Evolutionary conservation across 2,797 vertebrate genomes (phyloP), one percentile per base, ranked within the genome.

Genomic region (Sorex maritimensis): DNA sequence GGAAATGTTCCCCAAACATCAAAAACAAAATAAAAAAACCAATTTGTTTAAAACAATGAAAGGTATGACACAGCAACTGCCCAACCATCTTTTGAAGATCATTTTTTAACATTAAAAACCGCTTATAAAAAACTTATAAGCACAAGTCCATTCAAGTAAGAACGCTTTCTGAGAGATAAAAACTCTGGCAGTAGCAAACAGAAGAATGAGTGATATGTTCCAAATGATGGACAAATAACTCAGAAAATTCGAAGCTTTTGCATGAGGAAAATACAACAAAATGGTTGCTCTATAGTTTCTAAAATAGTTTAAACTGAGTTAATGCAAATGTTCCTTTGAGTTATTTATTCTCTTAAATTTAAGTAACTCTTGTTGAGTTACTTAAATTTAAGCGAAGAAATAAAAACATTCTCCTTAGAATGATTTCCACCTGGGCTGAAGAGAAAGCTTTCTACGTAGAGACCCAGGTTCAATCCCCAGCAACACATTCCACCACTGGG

Each of bases 61-160:
- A 84, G n/a, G 52, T 79, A 81, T 52, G 49, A 52, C 13, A 52
- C 49, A 52, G 49, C 49, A 52, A 52, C 10, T 52, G 49, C 49
- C 49, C 10, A 11, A 52, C 49, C 49, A 52, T 52, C 10, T 52
- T 52, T 52, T 96, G 17, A 96, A 87, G 30, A 11, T 68, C 86
- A 96, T 92, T 94, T 94, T 92, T 85, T 92, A 61, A 86, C 5
- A 69, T 46, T 38, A 94, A 52, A 82, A 78, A 8, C 78, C 0
- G 34, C 34, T 34, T 34, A 34, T 34, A 34, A 34, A 52, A 46
- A 84, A 67, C 9, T 58, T 83, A 86, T 72, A 77, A 71, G 65
- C 63, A 86, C 28, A 58, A 95, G 89, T 81, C 23, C 41, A 41
- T 91, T 92, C 78, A 79, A 86, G n/a, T 68, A 73, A 93, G 89